Evolutionary conservation across 2,113 vertebrate genomes (phyloP).

Genomic region (Brachyistius frenatus): DNA sequence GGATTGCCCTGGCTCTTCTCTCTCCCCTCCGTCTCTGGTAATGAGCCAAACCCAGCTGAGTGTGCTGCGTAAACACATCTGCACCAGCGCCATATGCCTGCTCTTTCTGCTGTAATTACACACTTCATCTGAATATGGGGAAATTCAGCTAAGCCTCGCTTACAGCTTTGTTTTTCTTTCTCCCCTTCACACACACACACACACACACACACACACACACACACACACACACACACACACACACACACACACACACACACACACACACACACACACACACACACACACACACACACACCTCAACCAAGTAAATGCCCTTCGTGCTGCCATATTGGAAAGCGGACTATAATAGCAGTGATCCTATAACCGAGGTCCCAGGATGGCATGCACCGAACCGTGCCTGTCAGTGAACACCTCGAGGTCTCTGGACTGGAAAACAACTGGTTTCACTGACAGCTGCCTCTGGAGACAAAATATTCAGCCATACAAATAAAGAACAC

Average conservation of each 20-base stretch:
- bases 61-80: conserved; percentile 67
- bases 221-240: conserved; percentile 17
- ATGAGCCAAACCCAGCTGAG: conserved; percentile 55
- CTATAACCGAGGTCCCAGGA: conserved; percentile 4
- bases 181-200: conserved; percentile 5
- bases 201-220: conserved; percentile 22
- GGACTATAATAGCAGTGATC: conserved; percentile 11
- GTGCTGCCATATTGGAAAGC: conserved; percentile 8
- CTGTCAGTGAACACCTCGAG: conserved; percentile 18
- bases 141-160: conserved; percentile 37
- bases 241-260: conserved; percentile 22
- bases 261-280: conserved; percentile 20
- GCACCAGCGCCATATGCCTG: conserved; percentile 54
- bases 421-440: conserved; percentile 34
- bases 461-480: conserved; percentile 7
- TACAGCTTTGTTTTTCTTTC: conserved; percentile 11
- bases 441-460: conserved; percentile 18
- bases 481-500: conserved; percentile 51
- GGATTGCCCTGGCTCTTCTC: conserved; percentile 24
- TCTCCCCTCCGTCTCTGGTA: conserved; percentile 44
- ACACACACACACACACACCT: conserved; percentile 16
- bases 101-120: conserved; percentile 64
- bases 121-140: conserved; percentile 56
- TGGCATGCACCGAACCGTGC: background rate
- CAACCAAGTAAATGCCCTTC: background rate